Conservation (phyloP, 2,888 invertebrate genomes). For the Pristionchus mayeri region DNA sequence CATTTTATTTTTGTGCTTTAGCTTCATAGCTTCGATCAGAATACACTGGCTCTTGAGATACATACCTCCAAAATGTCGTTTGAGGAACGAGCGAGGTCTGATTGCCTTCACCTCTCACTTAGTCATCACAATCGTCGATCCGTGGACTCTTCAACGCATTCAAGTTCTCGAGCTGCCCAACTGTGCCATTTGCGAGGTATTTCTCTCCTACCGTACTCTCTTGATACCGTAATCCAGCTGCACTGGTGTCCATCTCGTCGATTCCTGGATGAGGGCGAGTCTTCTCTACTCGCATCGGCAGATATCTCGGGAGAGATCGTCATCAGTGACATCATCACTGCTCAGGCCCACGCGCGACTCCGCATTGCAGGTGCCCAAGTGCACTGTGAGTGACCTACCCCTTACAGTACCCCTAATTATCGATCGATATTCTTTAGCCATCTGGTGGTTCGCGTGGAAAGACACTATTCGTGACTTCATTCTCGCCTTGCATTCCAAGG, state of each 20-base stretch:
- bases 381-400: slow-evolving; percentile 57
- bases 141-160: slow-evolving; percentile 46
- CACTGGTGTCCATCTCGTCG: slow-evolving; percentile 49
- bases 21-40: too few relatives aligned
- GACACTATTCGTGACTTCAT: slow-evolving; percentile 80
- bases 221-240: slow-evolving; percentile 6
- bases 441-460: slow-evolving; percentile 81
- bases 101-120: slow-evolving; percentile 48
- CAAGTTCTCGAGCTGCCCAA: slow-evolving; percentile 46
- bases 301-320: slow-evolving; percentile 80
- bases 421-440: slow-evolving; percentile 77
- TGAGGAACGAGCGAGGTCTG: slow-evolving; percentile 44
- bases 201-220: neutral
- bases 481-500: slow-evolving; percentile 80
- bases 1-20: too few relatives aligned
- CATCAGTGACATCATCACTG: slow-evolving; percentile 80
- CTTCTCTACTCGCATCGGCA: slow-evolving; percentile 55
- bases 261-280: slow-evolving; percentile 44
- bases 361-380: slow-evolving; percentile 78
- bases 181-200: slow-evolving; percentile 47
- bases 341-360: slow-evolving; percentile 78
- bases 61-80: too few relatives aligned
- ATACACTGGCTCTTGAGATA: too few relatives aligned
- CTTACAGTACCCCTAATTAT: slow-evolving; percentile 37
- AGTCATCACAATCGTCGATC: slow-evolving; percentile 48